Base-by-base conservation (phyloP, 1,140 invertebrate genomes). In the Drosophila serrata region DNA sequence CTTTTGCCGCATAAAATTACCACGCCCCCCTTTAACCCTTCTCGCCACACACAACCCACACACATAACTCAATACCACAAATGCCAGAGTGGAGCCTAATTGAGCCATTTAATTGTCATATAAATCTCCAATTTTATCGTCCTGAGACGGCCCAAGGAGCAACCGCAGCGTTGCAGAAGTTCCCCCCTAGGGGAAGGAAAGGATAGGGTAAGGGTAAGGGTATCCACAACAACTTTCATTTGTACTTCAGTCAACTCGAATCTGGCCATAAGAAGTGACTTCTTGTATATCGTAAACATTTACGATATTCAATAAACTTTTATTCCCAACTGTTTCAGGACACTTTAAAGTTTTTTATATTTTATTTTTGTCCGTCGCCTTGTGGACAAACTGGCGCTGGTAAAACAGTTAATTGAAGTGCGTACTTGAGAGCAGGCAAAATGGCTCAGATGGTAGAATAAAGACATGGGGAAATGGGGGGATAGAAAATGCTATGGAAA, bases 231-330 rank as follows among this genome's bases (percentile, higher is more conserved):
- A 63, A 39, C 19, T 72, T 42, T 49, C 33, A 72, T 72, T 45
- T 58, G 51, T n/a, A 42, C 51, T 70, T 22, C 22, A 19, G 33
- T 67, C 64, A 75, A 82, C 73, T 79, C 62, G 53, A 67, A 75
- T 60, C 72, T 67, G 45, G 57, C 12, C 46, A 57, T 43, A 49
- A 51, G 55, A 61, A 81, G 72, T 72, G 84, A 86, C 69, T 87
- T 73, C 67, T 82, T 87, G 79, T 75, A 55, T 76, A 72, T 87
- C 79, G 82, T 87, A 82, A 87, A 87, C 75, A 82, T 87, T 82
- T 79, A 87, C 84, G 79, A 73, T 75, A 67, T 77, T 68, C 75
- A 77, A 77, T 68, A 77, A 77, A 76, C 39, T 76, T 76, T 76
- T 76, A 76, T 76, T 76, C 35, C 61, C 61, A 22, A 75, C 48